Conservation (phyloP, 2,113 vertebrate genomes). For the Scomber japonicus region DNA sequence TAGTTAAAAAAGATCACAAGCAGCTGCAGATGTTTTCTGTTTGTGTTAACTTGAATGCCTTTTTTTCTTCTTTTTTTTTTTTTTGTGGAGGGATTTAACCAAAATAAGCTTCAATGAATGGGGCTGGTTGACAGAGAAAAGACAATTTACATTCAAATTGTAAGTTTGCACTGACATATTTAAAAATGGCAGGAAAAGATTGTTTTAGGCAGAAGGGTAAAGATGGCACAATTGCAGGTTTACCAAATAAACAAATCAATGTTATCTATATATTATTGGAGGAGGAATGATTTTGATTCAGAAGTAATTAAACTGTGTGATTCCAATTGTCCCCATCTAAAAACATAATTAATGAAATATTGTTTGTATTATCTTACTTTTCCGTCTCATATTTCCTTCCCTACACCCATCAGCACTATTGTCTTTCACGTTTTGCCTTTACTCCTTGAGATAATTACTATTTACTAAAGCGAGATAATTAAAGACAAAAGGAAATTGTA, state of each 20-base stretch:
- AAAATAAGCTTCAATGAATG: conserved; percentile 51
- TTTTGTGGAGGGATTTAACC: conserved; percentile 28
- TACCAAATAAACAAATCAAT: conserved; percentile 48
- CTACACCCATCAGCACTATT: conserved; percentile 12
- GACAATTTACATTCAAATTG: conserved; percentile 52
- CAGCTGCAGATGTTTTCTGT: conserved; percentile 59
- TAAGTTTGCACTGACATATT: conserved; percentile 22
- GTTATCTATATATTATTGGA: conserved; percentile 23
- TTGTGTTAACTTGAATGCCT: conserved; percentile 23
- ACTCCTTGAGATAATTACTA: conserved; percentile 56
- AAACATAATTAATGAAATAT: conserved; percentile 40
- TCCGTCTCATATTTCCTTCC: conserved; percentile 14
- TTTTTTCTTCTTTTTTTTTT: conserved; percentile 14
- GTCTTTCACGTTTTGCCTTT: conserved; percentile 23
- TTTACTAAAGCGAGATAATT: conserved; percentile 53
- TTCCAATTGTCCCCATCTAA: not conserved
- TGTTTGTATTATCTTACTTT: conserved; percentile 16
- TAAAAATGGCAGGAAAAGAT: conserved; percentile 36
- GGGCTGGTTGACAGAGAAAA: conserved; percentile 10
- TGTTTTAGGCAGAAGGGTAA: conserved; percentile 17
- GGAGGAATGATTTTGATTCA: conserved; percentile 15
- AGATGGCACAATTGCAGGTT: not conserved
- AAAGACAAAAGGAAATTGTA: conserved; percentile 52
- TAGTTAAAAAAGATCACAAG: conserved; percentile 55
- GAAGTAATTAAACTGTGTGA: not conserved